Conservation (phyloP, 2,888 invertebrate genomes). For the Nipponacmea schrenckii region DNA sequence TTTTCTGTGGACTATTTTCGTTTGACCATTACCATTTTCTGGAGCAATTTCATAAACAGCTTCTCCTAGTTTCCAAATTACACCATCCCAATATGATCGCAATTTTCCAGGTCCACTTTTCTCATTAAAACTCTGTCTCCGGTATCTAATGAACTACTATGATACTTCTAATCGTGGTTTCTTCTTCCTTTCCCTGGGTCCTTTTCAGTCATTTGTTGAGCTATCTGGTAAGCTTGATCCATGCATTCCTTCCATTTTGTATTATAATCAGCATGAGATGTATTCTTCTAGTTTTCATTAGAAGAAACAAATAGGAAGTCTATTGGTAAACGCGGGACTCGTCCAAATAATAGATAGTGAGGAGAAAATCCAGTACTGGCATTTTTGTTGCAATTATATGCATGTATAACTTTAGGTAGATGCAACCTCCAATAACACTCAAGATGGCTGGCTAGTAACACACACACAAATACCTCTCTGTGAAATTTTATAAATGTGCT, state of each 20-base stretch:
- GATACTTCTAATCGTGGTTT: background rate
- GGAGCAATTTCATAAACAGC: conserved; percentile 19
- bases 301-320: conserved; percentile 7
- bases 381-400: background rate
- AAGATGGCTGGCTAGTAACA: no score
- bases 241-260: conserved; percentile 5
- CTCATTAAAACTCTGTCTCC: conserved; percentile 17
- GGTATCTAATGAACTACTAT: background rate
- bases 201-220: background rate
- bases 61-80: conserved; percentile 9
- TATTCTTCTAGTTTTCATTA: background rate
- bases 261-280: background rate
- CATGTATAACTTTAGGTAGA: conserved; percentile 2
- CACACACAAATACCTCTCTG: no score
- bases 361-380: background rate
- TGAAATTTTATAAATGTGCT: no score
- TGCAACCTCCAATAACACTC: conserved; percentile 13
- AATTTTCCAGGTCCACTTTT: conserved; percentile 24
- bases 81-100: conserved; percentile 22
- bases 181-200: background rate
- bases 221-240: conserved; percentile 4
- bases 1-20: conserved; percentile 16
- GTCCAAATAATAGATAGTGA: conserved; percentile 9
- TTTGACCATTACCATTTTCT: conserved; percentile 16
- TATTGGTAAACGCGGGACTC: conserved; percentile 10